phyloP scores from a whole-genome alignment of 2,797 vertebrate genomes.

The Propithecus deckenii region DNA sequence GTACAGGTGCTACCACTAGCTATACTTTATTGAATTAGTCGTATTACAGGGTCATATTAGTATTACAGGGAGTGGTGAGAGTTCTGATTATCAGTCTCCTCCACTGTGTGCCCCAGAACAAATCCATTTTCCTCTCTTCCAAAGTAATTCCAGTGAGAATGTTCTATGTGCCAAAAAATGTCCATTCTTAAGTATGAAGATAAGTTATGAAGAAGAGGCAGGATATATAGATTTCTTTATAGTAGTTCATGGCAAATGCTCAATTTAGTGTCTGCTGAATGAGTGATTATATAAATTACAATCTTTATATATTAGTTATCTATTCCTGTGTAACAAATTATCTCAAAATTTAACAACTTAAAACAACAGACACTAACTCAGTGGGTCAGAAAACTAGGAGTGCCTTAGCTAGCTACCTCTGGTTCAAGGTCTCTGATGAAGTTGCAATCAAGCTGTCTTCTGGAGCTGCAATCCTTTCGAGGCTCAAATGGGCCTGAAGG shows the following conservation, averaged over 20 bases:
- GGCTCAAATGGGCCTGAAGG: background rate
- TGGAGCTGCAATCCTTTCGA: background rate
- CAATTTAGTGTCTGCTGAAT: background rate
- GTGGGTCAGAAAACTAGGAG: background rate
- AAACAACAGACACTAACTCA: background rate
- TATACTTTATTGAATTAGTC: background rate
- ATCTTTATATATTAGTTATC: background rate
- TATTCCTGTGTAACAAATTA: background rate
- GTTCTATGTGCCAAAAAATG: background rate
- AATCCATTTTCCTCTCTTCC: background rate
- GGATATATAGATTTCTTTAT: background rate
- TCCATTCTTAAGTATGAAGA: background rate
- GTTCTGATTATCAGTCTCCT: background rate
- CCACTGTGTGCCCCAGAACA: background rate
- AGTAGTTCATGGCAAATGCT: background rate
- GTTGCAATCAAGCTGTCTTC: background rate
- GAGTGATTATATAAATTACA: background rate
- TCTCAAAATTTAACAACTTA: background rate
- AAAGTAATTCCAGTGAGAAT: background rate
- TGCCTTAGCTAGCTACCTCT: background rate
- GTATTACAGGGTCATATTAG: background rate
- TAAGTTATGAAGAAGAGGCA: background rate
- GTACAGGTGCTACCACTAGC: background rate
- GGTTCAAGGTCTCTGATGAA: background rate
- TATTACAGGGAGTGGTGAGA: background rate